Percentiles rank a stretch among this genome's conserved stretches.
Evolutionary conservation across 2,113 vertebrate genomes (phyloP).

Genomic region (Progne subis): DNA sequence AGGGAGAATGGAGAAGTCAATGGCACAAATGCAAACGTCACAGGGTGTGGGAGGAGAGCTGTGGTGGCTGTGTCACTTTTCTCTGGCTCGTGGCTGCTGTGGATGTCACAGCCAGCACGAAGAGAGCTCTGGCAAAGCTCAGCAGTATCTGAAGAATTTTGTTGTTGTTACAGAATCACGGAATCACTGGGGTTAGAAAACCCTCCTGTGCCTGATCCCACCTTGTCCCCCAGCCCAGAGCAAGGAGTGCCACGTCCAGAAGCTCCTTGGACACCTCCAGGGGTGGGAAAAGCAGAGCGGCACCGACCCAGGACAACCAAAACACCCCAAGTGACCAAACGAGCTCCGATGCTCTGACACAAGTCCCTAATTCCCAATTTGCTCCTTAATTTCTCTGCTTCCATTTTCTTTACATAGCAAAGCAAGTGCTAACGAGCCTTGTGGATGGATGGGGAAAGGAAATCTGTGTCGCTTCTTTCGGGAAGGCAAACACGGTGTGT

Average conservation of each 20-base stretch:
- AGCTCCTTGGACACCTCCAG: neutral
- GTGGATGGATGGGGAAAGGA: neutral
- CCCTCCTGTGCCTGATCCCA: neutral
- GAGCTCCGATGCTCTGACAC: neutral
- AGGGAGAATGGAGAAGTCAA: neutral
- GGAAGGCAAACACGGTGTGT: neutral
- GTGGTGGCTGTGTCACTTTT: neutral
- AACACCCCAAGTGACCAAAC: neutral
- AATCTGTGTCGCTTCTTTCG: neutral
- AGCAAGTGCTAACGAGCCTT: neutral
- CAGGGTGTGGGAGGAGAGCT: neutral
- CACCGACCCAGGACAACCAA: neutral
- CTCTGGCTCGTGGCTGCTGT: neutral
- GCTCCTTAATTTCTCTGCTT: neutral
- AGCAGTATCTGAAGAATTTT: neutral
- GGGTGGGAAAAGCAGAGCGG: neutral
- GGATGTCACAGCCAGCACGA: neutral
- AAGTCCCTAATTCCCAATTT: neutral
- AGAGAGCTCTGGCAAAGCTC: neutral
- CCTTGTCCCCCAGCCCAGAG: neutral
- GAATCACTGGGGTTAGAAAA: neutral
- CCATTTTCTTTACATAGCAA: neutral
- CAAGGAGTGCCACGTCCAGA: fast-evolving
- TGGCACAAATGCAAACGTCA: neutral
- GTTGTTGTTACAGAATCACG: neutral